Evolutionary conservation across 64 coral and sea anemone genomes (phyloP), one percentile per base, ranked within the genome.

Genomic region (Stichodactyla mertensii): DNA sequence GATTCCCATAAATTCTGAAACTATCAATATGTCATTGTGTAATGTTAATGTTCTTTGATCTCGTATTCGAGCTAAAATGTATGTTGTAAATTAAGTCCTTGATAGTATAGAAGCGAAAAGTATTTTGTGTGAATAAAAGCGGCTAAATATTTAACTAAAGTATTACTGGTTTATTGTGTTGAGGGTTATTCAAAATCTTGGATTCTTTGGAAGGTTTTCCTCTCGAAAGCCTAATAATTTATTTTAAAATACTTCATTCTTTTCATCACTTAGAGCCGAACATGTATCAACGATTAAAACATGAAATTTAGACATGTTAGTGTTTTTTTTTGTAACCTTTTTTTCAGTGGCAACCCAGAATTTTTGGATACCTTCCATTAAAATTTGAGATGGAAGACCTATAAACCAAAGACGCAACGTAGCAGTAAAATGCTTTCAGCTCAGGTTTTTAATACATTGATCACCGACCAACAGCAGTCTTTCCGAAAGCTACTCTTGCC

Each of bases 51-150:
- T 66, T n/a, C 62, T 66, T 22, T n/a, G 62, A 66, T 66, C 23
- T 66, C 62, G 13, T 64, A 5, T n/a, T 15, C 4, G 4, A 78
- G 0, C 24, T 71, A 16, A 27, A 19, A 71, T 16, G 55, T 81
- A 52, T 81, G 16, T 12, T 81, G 54, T 19, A 53, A 81, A 18
- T 16, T 11, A 81, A 81, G 78, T 81, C 78, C 78, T 81, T 53
- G 26, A 20, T 55, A 81, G 51, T 55, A 31, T 55, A 81, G 52
- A 19, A 81, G 78, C 20, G 26, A 81, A 55, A 62, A 61, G 64
- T 85, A 85, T 85, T 85, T 85, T 85, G 60, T 85, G 83, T 85
- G 83, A 85, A 85, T 85, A 85, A 85, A 85, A 31, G 54, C 27
- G 54, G 64, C 31, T 61, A 85, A 57, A 55, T 58, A 85, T 85